Base-by-base conservation (phyloP, 2,888 invertebrate species). In the Monopis laevigella region DNA sequence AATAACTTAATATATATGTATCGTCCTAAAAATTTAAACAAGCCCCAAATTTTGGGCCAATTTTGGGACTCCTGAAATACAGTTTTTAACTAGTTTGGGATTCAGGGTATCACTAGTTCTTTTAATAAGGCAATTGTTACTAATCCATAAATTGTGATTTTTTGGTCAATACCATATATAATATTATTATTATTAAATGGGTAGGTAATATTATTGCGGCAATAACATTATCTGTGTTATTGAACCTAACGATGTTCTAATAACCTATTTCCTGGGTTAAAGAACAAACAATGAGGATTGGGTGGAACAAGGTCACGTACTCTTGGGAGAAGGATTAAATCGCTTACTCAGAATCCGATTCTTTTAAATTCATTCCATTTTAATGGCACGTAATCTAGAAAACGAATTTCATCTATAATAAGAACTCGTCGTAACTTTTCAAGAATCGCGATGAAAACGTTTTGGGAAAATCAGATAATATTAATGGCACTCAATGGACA, bases 181-280 rank as follows among this genome's bases (percentile, higher is more conserved):
- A n/a, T n/a, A n/a, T n/a, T n/a, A n/a, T n/a, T n/a, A n/a, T n/a
- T n/a, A n/a, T n/a, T n/a, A n/a, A n/a, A n/a, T n/a, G n/a, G n/a
- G n/a, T n/a, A n/a, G n/a, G n/a, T n/a, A n/a, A n/a, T n/a, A n/a
- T n/a, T n/a, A n/a, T n/a, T n/a, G n/a, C n/a, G 24, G 24, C 5
- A 8, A 21, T 21, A 29, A 6, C 5, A 11, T 36, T 21, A 36
- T 36, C 36, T 36, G 12, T 21, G 12, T n/a, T 7, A 11, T 17
- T 36, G 36, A 36, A 36, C 36, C 11, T 10, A 18, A 34, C 13
- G 34, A 14, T 34, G 18, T 18, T 34, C 34, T 3, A 36, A 36
- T 36, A 21, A 36, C 36, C 36, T 36, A 36, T 21, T 36, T 36
- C 36, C 18, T 18, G 18, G 35, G 19, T 21, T 36, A 2, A 36